These are phyloP conservation scores for Betta splendens DNA, from an alignment of 2,797 vertebrate genomes.

Conservation along the genomic window DNA sequence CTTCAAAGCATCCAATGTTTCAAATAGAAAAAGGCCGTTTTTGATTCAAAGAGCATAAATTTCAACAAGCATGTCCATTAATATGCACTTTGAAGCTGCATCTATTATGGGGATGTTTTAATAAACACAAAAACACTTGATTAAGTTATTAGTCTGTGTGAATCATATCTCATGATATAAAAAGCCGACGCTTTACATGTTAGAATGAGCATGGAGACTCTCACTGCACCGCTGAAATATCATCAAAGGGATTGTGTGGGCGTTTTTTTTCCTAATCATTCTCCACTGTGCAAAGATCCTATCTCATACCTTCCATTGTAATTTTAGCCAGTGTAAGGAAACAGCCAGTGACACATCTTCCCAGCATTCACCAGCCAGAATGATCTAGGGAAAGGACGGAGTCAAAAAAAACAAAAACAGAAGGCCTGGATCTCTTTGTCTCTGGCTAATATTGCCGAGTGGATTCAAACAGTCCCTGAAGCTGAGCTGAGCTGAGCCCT, in stretches of 20 bases:
- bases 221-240: constrained; percentile 59
- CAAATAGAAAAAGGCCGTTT: constrained; percentile 16
- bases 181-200: constrained; percentile 46
- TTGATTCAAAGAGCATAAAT: constrained; percentile 18
- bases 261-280: constrained; percentile 70
- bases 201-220: constrained; percentile 47
- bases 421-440: constrained; percentile 72
- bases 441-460: constrained; percentile 66
- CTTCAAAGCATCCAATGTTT: constrained; percentile 25
- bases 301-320: constrained; percentile 73
- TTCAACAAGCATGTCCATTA: constrained; percentile 32
- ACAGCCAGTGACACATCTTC: constrained; percentile 64
- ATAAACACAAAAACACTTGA: constrained; percentile 52
- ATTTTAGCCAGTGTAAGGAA: constrained; percentile 63
- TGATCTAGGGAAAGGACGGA: constrained; percentile 61
- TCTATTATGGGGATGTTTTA: constrained; percentile 44
- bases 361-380: constrained; percentile 60
- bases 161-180: constrained; percentile 54
- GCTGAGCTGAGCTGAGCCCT: constrained; percentile 73
- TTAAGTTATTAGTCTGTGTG: constrained; percentile 58
- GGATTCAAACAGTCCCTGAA: constrained; percentile 75
- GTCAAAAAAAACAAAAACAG: constrained; percentile 66
- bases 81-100: constrained; percentile 30
- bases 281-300: constrained; percentile 67
- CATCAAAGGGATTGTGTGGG: constrained; percentile 59